Percentiles rank a stretch among this genome's conserved stretches.
These are phyloP conservation scores for Sterrhoptilus dennistouni DNA, from an alignment of 2,113 vertebrate genomes.

Conservation along the genomic window DNA sequence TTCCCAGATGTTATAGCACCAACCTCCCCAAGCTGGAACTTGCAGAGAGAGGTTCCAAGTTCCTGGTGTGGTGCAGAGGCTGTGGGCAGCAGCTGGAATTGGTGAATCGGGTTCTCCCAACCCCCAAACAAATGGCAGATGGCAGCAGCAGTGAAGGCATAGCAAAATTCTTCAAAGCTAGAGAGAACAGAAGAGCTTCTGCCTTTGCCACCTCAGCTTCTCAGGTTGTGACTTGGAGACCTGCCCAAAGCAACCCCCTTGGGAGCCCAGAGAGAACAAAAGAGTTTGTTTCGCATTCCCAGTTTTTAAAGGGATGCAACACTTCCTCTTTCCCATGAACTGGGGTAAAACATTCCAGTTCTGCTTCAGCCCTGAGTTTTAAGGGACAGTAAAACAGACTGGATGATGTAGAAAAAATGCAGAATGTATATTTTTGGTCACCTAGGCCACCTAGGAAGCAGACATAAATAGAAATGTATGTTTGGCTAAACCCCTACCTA, in stretches of 20 bases:
- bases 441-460: not conserved
- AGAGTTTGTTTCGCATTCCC: not conserved
- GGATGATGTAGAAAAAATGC: not conserved
- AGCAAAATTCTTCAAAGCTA: not conserved
- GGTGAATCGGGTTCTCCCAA: not conserved
- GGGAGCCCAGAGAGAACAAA: rapidly evolving
- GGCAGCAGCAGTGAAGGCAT: not conserved
- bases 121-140: not conserved
- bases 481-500: not conserved
- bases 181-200: not conserved
- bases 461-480: not conserved
- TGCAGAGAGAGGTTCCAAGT: too few species aligned
- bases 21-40: not conserved
- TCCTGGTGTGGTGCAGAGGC: rapidly evolving
- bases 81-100: not conserved
- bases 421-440: not conserved
- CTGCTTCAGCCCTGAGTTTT: not conserved
- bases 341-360: not conserved
- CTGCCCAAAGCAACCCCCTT: rapidly evolving
- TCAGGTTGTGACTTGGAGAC: not conserved
- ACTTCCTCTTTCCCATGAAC: not conserved
- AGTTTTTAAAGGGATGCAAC: not conserved
- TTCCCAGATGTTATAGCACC: not conserved
- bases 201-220: not conserved
- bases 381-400: not conserved